Evolutionary conservation across 1,140 invertebrate genomes (phyloP).

Genomic region (Campoletis sonorensis): DNA sequence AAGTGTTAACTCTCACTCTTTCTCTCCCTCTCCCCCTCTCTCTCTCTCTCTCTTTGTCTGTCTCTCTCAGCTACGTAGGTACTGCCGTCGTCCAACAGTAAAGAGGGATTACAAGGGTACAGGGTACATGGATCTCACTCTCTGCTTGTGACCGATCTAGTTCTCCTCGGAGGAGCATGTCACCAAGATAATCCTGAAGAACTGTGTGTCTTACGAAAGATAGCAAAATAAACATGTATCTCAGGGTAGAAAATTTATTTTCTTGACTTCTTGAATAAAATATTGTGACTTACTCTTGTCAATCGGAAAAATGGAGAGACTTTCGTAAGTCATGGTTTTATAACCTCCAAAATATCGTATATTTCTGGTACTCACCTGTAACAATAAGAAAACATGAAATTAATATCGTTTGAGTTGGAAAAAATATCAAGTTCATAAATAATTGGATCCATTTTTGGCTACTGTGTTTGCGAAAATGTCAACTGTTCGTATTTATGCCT

Average conservation of each 20-base stretch:
- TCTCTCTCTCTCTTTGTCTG: no score
- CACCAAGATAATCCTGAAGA: slow-evolving; percentile 46
- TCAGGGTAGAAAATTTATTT: not conserved
- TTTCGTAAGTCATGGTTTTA: not conserved
- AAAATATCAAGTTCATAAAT: no score
- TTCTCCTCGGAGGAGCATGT: slow-evolving; percentile 25
- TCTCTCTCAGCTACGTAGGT: not conserved
- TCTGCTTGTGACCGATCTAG: slow-evolving; percentile 32
- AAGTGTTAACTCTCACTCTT: no score
- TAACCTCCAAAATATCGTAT: not conserved
- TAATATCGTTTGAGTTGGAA: not conserved
- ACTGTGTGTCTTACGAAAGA: slow-evolving; percentile 49
- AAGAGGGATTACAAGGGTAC: slow-evolving; percentile 42
- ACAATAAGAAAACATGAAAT: slow-evolving; percentile 6
- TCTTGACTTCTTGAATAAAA: not conserved
- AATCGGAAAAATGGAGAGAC: not conserved
- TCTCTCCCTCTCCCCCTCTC: no score
- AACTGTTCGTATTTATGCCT: no score
- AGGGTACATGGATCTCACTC: slow-evolving; percentile 38
- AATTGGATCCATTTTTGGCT: no score
- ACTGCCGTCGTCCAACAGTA: slow-evolving; percentile 28
- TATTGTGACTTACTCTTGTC: not conserved
- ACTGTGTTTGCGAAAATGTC: no score
- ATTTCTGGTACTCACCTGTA: not conserved
- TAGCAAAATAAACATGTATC: slow-evolving; percentile 38